Evolutionary conservation across 2,113 vertebrate species (phyloP).

Genomic region (Rattus rattus): DNA sequence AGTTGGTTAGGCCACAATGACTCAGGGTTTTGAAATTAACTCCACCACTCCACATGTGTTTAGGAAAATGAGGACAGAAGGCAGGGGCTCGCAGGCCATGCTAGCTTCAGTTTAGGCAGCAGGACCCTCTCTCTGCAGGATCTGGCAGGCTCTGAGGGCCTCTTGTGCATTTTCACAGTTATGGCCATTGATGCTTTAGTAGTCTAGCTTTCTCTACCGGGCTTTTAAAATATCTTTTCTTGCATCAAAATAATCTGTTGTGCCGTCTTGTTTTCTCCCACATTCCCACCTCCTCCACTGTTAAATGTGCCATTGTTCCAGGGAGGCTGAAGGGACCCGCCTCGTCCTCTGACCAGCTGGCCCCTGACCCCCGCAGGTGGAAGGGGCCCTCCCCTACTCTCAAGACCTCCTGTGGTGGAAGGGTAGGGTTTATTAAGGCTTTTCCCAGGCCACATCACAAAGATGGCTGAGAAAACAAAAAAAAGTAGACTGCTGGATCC

Average conservation of each 20-base stretch:
- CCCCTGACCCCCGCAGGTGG: no score
- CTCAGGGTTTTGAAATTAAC: neutral
- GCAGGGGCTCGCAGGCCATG: neutral
- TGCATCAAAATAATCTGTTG: neutral
- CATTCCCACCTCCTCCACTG: conserved; percentile 41
- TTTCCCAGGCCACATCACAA: no score
- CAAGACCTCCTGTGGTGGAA: no score
- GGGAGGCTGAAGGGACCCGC: neutral
- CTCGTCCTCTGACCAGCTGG: no score
- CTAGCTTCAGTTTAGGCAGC: no score
- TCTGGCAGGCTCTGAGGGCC: neutral
- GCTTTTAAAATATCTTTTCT: neutral
- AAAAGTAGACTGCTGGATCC: no score
- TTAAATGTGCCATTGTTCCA: neutral
- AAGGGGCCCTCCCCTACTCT: no score
- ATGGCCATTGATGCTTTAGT: neutral
- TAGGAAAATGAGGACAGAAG: rapidly evolving
- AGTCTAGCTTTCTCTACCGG: neutral
- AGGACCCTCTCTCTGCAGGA: neutral
- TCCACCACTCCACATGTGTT: rapidly evolving
- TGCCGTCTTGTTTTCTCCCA: neutral
- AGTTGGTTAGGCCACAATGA: neutral
- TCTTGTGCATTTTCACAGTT: neutral
- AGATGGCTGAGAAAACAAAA: no score
- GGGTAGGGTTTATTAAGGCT: no score